A percentile compares a stretch with the other conserved stretches of the same genome.
These are phyloP conservation scores for Spheniscus mendiculus DNA, from an alignment of 2,113 vertebrate genomes.

Conservation along the genomic window DNA sequence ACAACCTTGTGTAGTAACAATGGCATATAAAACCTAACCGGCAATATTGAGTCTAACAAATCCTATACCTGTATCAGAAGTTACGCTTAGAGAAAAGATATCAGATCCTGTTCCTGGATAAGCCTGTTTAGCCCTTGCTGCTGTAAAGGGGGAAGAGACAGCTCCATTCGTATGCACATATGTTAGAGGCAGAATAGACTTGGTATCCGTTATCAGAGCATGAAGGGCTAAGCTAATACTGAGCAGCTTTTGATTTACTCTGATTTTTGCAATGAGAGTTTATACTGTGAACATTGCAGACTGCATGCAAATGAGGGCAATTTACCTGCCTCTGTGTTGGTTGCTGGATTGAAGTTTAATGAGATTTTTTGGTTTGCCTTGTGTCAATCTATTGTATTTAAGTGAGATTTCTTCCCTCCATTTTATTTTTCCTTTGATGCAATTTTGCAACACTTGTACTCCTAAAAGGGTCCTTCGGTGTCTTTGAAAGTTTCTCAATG, in stretches of 20 bases:
- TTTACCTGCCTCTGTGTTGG: background rate
- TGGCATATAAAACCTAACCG: background rate
- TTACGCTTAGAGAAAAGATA: background rate
- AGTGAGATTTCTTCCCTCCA: background rate
- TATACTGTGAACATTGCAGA: background rate
- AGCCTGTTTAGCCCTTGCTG: background rate
- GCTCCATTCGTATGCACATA: accelerated
- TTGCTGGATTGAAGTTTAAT: background rate
- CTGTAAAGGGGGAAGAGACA: accelerated
- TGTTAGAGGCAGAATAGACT: background rate
- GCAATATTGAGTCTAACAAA: background rate
- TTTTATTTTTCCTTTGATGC: conserved; percentile 17
- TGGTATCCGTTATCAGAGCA: background rate
- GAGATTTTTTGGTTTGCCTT: background rate
- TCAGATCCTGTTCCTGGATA: background rate
- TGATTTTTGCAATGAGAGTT: background rate
- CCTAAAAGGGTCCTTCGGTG: background rate
- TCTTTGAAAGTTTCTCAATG: background rate
- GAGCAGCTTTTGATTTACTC: conserved; percentile 4
- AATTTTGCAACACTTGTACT: background rate
- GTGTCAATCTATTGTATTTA: background rate
- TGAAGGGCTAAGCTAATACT: background rate
- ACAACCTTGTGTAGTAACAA: background rate
- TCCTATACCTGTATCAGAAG: background rate
- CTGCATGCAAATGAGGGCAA: background rate